Conservation (phyloP, 2,797 vertebrate species). For the Eurystomus glaucurus region DNA sequence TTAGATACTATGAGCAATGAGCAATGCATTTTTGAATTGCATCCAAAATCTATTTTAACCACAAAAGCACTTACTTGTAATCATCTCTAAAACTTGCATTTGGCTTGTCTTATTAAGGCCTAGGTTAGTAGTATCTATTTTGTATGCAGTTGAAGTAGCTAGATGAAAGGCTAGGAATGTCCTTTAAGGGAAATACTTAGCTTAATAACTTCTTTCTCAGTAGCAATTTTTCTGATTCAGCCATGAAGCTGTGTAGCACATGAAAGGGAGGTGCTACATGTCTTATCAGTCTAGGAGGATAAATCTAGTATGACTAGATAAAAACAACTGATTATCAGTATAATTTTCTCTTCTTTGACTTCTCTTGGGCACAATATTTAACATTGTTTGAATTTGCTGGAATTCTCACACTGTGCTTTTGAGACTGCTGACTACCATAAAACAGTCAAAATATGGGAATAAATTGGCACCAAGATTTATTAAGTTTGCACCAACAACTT, state of each 20-base stretch:
- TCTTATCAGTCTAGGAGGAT: neutral
- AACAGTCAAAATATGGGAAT: neutral
- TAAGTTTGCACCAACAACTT: neutral
- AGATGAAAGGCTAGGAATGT: slow-evolving; percentile 24
- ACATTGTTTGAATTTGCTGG: neutral
- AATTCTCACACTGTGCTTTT: neutral
- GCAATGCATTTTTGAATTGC: neutral
- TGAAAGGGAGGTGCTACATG: neutral
- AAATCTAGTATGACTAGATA: neutral
- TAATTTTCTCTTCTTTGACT: neutral
- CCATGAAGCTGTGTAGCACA: neutral
- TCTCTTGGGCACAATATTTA: neutral
- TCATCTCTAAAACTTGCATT: neutral
- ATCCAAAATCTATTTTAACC: slow-evolving; percentile 25
- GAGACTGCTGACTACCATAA: neutral
- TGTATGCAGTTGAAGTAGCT: neutral
- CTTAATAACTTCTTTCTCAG: slow-evolving; percentile 17
- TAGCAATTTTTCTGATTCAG: slow-evolving; percentile 27
- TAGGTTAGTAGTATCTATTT: slow-evolving; percentile 3
- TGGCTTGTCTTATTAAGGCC: neutral
- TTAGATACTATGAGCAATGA: neutral
- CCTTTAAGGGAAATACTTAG: slow-evolving; percentile 25
- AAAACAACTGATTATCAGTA: neutral
- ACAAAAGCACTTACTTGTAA: neutral
- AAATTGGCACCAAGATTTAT: neutral